phyloP scores from a whole-genome alignment of 2,888 invertebrate genomes.

The Panzeria rudis region DNA sequence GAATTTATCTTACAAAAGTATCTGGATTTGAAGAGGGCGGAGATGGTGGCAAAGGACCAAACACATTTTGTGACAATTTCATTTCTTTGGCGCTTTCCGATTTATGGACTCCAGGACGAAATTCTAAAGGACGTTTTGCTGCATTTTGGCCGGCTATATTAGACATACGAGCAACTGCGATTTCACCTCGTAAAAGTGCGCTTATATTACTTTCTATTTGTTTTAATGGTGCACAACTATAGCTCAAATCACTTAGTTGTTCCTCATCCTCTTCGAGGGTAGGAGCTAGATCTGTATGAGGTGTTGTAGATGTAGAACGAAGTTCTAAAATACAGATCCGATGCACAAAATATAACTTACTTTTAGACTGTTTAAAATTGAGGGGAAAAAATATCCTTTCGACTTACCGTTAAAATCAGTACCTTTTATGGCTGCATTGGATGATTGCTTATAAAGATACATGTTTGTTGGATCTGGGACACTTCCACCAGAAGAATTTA shows the following conservation, averaged over 20 bases:
- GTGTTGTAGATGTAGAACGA: conserved; percentile 83
- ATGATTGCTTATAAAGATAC: conserved; percentile 64
- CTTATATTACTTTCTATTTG: conserved; percentile 90
- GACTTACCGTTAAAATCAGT: conserved; percentile 57
- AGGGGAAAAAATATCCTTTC: not conserved
- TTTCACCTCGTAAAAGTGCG: conserved; percentile 86
- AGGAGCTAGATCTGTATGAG: conserved; percentile 87
- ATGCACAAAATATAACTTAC: not conserved
- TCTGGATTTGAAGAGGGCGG: conserved; percentile 82
- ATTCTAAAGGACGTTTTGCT: conserved; percentile 82
- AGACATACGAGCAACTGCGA: conserved; percentile 78
- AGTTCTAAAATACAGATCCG: conserved; percentile 72
- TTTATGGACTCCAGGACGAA: conserved; percentile 88
- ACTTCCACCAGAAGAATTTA: conserved; percentile 75
- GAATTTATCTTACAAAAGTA: conserved; percentile 73
- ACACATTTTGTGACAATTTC: conserved; percentile 83
- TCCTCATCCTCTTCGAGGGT: conserved; percentile 89
- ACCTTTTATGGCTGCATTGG: conserved; percentile 55
- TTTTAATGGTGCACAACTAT: conserved; percentile 87
- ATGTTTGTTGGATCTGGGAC: conserved; percentile 62
- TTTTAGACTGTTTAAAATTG: not conserved
- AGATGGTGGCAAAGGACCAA: conserved; percentile 83
- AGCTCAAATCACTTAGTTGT: conserved; percentile 84
- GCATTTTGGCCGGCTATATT: conserved; percentile 79
- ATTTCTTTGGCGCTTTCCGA: conserved; percentile 90